Base-by-base conservation (phyloP, 2,797 vertebrate genomes). In the Denticeps clupeoides region DNA sequence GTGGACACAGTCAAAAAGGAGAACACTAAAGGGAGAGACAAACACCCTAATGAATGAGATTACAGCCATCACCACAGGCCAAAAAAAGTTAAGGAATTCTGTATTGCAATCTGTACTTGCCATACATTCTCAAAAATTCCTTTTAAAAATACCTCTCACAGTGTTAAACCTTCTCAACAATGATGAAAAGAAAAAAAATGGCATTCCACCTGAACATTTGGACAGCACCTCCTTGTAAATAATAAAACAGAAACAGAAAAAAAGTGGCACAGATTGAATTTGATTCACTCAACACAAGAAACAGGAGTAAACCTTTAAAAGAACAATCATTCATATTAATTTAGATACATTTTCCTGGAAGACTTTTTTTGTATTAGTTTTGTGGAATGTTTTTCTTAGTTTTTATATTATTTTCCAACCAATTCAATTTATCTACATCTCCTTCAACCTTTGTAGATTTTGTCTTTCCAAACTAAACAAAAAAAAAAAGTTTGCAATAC, bases 181-280 rank as follows among this genome's bases (percentile, higher is more conserved):
- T 22, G 18, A 47, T 53, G 49, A 57, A 51, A 58, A 26, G 31
- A 47, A 12, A 62, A 63, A 19, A 19, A 41, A 15, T 37, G 58
- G 70, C 51, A 68, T 77, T 78, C 68, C 66, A 75, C 72, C 76
- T 73, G 69, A 80, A 73, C 70, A 42, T 45, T 40, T 63, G 51
- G 77, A 81, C 73, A 77, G 73, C 80, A 82, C 78, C 80, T 76
- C 74, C 73, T 66, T 74, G 60, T 64, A 60, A 72, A 71, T 60
- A 46, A 69, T 74, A 72, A 70, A 67, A 68, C 62, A 56, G 56
- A 38, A 48, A 50, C 56, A 52, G 58, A 29, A 64, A 42, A 68
- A 74, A 73, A 73, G 78, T 83, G 81, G 81, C 82, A 84, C 69
- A 59, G 46, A 58, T 41, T 9, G n/a, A 47, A 73, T 70, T 70